phyloP scores from a whole-genome alignment of 2,113 vertebrate genomes.

The Myotis lucifugus region DNA sequence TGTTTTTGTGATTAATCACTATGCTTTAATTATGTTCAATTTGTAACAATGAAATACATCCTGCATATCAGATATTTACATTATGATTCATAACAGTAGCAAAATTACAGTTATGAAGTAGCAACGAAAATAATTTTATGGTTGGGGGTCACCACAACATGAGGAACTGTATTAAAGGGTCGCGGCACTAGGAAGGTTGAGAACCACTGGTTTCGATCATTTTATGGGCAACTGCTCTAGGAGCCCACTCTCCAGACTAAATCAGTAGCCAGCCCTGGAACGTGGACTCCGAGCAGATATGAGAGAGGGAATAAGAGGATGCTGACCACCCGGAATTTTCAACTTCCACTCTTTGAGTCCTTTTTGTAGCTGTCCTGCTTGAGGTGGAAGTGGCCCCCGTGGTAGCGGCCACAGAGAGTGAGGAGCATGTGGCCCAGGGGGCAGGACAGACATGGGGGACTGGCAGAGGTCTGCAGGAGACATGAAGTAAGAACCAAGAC shows the following conservation, averaged over 20 bases:
- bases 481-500: neutral
- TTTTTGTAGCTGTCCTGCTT: neutral
- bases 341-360: neutral
- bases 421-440: neutral
- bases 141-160: no score
- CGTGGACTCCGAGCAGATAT: accelerated
- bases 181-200: no score
- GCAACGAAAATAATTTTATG: no score
- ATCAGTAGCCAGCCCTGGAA: neutral
- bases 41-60: no score
- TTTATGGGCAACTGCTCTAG: no score
- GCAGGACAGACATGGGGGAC: neutral
- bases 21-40: no score
- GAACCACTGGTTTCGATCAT: neutral
- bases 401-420: neutral
- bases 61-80: no score
- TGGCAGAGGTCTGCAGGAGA: neutral
- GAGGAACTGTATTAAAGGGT: no score
- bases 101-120: no score
- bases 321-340: neutral
- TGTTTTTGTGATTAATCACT: no score
- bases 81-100: no score
- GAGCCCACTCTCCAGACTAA: neutral
- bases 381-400: neutral
- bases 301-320: neutral